Percentiles rank a stretch among this genome's conserved stretches.
phyloP scores from a whole-genome alignment of 2,797 vertebrate genomes.

The Mastacembelus armatus region DNA sequence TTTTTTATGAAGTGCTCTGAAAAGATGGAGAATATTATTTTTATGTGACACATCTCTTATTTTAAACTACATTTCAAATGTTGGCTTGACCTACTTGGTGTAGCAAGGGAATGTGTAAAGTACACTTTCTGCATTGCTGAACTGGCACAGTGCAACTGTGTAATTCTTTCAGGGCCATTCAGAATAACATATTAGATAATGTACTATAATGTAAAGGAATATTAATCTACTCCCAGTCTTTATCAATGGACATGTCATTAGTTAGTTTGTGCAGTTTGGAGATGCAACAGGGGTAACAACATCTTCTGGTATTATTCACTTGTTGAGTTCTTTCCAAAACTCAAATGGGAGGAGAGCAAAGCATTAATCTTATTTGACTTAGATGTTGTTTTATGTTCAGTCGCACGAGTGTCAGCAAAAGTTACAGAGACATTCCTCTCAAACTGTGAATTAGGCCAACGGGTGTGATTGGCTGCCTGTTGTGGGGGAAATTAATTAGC shows the following conservation, averaged over 20 bases:
- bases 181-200: conserved; percentile 18
- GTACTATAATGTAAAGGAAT: conserved; percentile 39
- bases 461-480: conserved; percentile 42
- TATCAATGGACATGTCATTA: conserved; percentile 20
- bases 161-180: conserved; percentile 21
- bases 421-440: conserved; percentile 18
- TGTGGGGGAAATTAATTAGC: conserved; percentile 59
- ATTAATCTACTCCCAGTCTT: conserved; percentile 30
- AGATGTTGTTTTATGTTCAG: not conserved
- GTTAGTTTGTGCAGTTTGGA: conserved; percentile 3
- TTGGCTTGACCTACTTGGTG: conserved; percentile 74
- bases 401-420: conserved; percentile 26
- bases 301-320: conserved; percentile 4
- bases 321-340: conserved; percentile 10
- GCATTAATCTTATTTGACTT: not conserved
- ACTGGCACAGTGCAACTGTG: conserved; percentile 34
- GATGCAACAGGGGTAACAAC: not conserved
- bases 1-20: conserved; percentile 51
- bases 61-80: conserved; percentile 71
- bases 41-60: conserved; percentile 72
- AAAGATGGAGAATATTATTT: conserved; percentile 60
- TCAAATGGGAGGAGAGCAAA: not conserved
- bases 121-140: conserved; percentile 13
- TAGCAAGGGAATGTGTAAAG: conserved; percentile 49
- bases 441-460: conserved; percentile 39